A percentile compares a stretch with the other conserved stretches of the same genome.
phyloP scores from a whole-genome alignment of 2,797 vertebrate genomes.

The Sebastes umbrosus region DNA sequence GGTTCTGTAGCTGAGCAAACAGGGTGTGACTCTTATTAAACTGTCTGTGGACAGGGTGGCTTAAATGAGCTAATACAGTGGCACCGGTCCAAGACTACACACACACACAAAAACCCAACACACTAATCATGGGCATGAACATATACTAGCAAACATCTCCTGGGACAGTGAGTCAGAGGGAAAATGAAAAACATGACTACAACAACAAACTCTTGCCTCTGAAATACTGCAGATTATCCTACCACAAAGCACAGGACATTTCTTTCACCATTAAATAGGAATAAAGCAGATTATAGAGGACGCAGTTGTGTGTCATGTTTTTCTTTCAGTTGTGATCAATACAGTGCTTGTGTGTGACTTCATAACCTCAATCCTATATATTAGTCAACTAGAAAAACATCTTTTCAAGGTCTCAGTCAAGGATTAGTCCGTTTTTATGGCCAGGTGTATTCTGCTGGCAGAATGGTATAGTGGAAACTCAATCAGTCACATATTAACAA shows the following conservation, averaged over 20 bases:
- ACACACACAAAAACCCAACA: not conserved
- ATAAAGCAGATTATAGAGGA: not conserved
- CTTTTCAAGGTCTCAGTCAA: not conserved
- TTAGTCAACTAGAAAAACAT: not conserved
- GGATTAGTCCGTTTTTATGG: not conserved
- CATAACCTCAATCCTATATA: not conserved
- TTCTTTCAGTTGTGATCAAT: not conserved
- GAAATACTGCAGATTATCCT: not conserved
- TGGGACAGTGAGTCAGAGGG: not conserved
- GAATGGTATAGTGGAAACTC: not conserved
- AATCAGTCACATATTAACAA: not conserved
- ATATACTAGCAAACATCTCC: not conserved
- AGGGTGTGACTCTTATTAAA: slow-evolving; percentile 30
- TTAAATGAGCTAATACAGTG: slow-evolving; percentile 43
- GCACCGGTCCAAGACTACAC: not conserved
- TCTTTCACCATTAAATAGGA: not conserved
- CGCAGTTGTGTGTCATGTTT: not conserved
- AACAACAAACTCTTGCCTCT: not conserved
- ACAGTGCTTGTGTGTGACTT: not conserved
- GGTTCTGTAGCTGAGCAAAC: not conserved
- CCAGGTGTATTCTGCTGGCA: not conserved
- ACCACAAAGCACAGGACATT: not conserved
- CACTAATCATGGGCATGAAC: not conserved
- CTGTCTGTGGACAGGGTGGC: not conserved
- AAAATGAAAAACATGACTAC: slow-evolving; percentile 2